phyloP scores from a whole-genome alignment of 2,797 vertebrate genomes.

The Euphonia xanthogaster region DNA sequence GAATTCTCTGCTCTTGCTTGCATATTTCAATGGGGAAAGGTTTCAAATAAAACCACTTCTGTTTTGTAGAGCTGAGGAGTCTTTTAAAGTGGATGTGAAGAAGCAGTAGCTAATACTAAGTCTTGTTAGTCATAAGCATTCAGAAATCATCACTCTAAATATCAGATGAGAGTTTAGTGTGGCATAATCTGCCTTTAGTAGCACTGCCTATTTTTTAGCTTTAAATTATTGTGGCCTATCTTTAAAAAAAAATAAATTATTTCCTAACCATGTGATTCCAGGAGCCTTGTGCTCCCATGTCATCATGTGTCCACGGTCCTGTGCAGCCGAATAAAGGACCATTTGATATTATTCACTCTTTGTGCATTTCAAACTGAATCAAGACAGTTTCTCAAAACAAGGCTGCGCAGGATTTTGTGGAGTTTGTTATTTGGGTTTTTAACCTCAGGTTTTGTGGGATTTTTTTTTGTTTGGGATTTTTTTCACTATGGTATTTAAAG shows the following conservation, averaged over 20 bases:
- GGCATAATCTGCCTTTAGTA: background rate
- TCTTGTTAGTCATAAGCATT: background rate
- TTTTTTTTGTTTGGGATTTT: rapidly evolving
- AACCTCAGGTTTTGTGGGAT: rapidly evolving
- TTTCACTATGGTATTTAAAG: background rate
- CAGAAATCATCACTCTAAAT: background rate
- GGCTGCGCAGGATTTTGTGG: background rate
- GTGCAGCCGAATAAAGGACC: background rate
- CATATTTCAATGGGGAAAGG: background rate
- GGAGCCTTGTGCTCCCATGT: rapidly evolving
- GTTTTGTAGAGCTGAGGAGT: background rate
- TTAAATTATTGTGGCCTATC: background rate
- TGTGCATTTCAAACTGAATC: background rate
- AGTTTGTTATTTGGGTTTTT: background rate
- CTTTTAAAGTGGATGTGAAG: background rate
- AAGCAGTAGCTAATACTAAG: background rate
- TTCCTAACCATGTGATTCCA: background rate
- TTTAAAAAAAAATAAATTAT: background rate
- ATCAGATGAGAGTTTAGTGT: background rate
- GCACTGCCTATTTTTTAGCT: background rate
- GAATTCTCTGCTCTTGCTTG: background rate
- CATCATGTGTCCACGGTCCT: background rate
- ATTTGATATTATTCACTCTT: background rate
- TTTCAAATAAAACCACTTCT: background rate
- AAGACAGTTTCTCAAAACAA: background rate